phyloP scores from a whole-genome alignment of 1,140 invertebrate genomes.

The Colletes gigas region DNA sequence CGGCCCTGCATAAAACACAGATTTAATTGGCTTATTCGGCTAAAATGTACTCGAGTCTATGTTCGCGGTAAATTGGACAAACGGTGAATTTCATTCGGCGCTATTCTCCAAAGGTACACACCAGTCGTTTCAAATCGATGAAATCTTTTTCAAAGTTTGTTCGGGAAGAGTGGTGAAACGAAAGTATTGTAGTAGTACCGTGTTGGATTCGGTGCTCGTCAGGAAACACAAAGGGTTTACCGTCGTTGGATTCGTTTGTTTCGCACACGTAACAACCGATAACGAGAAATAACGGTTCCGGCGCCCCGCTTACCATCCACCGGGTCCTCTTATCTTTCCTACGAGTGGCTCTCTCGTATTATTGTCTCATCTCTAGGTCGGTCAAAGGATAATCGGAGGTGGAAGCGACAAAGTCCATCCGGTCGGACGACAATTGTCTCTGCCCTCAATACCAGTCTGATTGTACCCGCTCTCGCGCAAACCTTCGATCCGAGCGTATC shows the following conservation, averaged over 20 bases:
- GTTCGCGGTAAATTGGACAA: neutral
- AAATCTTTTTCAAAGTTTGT: slow-evolving; percentile 40
- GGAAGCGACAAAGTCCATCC: slow-evolving; percentile 53
- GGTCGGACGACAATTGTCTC: slow-evolving; percentile 57
- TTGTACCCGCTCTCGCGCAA: slow-evolving; percentile 14
- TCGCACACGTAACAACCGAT: slow-evolving; percentile 60
- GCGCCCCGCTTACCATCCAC: slow-evolving; percentile 34
- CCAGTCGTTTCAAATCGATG: slow-evolving; percentile 20
- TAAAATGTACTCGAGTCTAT: no score
- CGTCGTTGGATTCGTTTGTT: slow-evolving; percentile 50
- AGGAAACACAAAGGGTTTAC: slow-evolving; percentile 38
- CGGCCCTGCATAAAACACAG: no score
- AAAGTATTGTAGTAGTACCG: slow-evolving; percentile 19
- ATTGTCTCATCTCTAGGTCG: slow-evolving; percentile 60
- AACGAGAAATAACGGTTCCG: slow-evolving; percentile 62
- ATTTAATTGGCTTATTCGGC: no score
- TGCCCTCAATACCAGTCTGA: slow-evolving; percentile 32
- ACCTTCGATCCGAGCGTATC: slow-evolving; percentile 39
- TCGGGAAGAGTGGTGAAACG: slow-evolving; percentile 17
- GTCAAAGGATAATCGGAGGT: slow-evolving; percentile 65
- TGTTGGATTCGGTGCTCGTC: slow-evolving; percentile 36
- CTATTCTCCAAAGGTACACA: slow-evolving; percentile 21
- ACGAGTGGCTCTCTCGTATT: slow-evolving; percentile 52
- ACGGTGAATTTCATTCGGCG: neutral
- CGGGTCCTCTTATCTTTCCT: slow-evolving; percentile 41